Evolutionary conservation across 2,797 vertebrate genomes (phyloP), one percentile per base, ranked within the genome.

Genomic region (Phoeniculus purpureus): DNA sequence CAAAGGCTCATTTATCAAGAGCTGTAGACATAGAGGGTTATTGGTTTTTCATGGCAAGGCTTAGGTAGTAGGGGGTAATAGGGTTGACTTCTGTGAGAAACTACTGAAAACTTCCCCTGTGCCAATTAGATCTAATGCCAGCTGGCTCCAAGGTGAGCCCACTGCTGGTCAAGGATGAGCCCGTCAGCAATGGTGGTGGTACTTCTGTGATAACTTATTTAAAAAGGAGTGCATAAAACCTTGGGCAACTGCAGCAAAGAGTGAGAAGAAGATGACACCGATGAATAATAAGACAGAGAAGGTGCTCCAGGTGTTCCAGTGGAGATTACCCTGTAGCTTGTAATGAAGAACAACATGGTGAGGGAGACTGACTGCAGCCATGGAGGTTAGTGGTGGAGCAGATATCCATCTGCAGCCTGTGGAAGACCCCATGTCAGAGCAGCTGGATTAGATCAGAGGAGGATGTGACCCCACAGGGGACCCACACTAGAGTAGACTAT

Each of bases 1-100:
- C 43, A 29, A 4, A 10, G 67, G 48, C 48, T 67, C 64, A 86
- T 21, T 74, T 73, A 94, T 87, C 83, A 94, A 94, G 90, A 84
- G 59, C 52, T 84, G 32, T 64, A 66, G 78, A 94, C 70, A 13
- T 27, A 91, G 55, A 77, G 67, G 62, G 47, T 13, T 73, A 58
- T 15, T 58, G 40, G 23, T n/a, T 71, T 45, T 71, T 22, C 3
- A 2, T 56, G 37, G 51, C 67, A 43, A 43, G 21, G 8, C 31
- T 72, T 56, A 45, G 37, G 68, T 19, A 45, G 17, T 10, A 13
- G 40, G 9, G 40, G 16, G n/a, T 16, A 45, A 45, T 16, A 72
- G 29, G 13, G 40, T 13, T 56, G n/a, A 22, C 18, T 47, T 47
- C 54, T 58, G 18, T 72, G 54, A 58, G 40, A 72, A 58, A 11